Evolutionary conservation across 2,797 vertebrate species (phyloP).

Genomic region (Helostoma temminkii): DNA sequence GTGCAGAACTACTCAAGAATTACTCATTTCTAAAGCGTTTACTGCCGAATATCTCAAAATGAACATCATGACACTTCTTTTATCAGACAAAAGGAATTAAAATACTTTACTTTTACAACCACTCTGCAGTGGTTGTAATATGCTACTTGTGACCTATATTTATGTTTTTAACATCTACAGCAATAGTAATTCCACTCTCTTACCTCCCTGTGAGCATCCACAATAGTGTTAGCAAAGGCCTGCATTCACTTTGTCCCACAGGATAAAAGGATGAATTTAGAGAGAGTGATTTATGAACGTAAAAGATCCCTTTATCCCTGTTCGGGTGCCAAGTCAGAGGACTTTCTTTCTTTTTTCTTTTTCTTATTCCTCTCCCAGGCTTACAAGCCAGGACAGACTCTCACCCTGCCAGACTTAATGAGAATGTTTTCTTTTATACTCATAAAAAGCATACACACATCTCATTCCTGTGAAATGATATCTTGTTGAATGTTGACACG

Average conservation of each 20-base stretch:
- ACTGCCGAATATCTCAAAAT: constrained; percentile 34
- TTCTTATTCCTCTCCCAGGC: constrained; percentile 61
- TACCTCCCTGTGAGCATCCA: constrained; percentile 62
- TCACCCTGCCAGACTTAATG: constrained; percentile 77
- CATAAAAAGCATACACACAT: constrained; percentile 77
- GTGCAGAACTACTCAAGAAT: constrained; percentile 3
- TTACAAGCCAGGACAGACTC: constrained; percentile 82
- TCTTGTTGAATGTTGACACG: constrained; percentile 75
- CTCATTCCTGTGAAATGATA: constrained; percentile 85
- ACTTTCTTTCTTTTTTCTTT: constrained; percentile 57
- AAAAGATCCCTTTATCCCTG: constrained; percentile 67
- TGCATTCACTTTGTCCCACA: constrained; percentile 63
- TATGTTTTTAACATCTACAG: constrained; percentile 67
- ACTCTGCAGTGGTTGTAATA: constrained; percentile 66
- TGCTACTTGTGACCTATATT: constrained; percentile 60
- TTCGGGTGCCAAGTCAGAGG: constrained; percentile 68
- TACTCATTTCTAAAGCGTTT: constrained; percentile 28
- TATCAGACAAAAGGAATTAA: constrained; percentile 63
- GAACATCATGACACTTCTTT: constrained; percentile 39
- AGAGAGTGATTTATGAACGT: constrained; percentile 77
- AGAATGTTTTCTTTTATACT: constrained; percentile 84
- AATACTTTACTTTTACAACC: constrained; percentile 61
- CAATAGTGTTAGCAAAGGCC: constrained; percentile 55
- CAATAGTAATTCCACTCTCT: constrained; percentile 63
- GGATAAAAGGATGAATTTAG: constrained; percentile 74